These are phyloP conservation scores for Oophaga pumilio DNA, from an alignment of 2,113 vertebrate species.

Conservation along the genomic window DNA sequence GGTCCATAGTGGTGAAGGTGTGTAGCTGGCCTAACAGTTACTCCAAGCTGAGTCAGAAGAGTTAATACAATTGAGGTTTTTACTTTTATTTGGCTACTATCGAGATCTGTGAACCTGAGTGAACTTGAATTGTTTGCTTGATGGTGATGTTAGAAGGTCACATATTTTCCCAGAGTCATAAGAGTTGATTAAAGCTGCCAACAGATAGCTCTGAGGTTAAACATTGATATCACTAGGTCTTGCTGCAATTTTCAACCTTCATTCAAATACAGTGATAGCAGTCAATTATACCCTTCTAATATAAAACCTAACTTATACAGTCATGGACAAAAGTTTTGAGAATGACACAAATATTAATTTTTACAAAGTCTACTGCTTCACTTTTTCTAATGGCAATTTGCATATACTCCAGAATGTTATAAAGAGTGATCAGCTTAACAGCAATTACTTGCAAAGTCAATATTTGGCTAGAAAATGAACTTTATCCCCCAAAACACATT, in stretches of 20 bases:
- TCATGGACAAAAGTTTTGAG: too few species aligned
- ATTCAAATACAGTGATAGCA: not conserved
- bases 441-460: too few species aligned
- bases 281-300: not conserved
- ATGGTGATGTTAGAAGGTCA: slow-evolving; percentile 26
- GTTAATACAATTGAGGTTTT: not conserved
- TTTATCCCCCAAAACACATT: too few species aligned
- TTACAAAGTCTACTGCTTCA: too few species aligned
- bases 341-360: too few species aligned
- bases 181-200: slow-evolving; percentile 23
- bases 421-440: too few species aligned
- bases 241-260: not conserved
- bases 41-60: not conserved
- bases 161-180: slow-evolving; percentile 22
- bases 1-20: too few species aligned
- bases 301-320: not conserved
- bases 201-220: slow-evolving; percentile 18
- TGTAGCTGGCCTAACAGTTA: too few species aligned
- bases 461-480: too few species aligned
- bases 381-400: too few species aligned
- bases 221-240: not conserved
- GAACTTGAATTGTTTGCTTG: slow-evolving; percentile 13
- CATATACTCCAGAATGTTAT: too few species aligned
- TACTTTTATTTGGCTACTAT: not conserved
- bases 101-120: not conserved